phyloP scores from a whole-genome alignment of 2,797 vertebrate genomes.

The Takifugu rubripes region DNA sequence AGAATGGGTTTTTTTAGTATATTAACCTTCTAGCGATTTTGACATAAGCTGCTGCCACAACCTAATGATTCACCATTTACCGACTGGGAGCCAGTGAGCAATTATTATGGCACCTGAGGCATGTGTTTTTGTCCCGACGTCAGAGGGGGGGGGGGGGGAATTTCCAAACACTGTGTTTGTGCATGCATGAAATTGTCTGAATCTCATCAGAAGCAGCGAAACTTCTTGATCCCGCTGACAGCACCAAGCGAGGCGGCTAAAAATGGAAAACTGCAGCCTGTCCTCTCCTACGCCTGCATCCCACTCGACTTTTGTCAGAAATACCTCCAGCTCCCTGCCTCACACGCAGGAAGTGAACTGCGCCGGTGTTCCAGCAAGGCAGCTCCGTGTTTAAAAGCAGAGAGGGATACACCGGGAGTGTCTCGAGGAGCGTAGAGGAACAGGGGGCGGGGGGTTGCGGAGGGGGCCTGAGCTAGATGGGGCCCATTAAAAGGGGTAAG shows the following conservation, averaged over 20 bases:
- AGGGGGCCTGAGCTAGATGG: constrained; percentile 29
- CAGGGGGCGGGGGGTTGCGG: background rate
- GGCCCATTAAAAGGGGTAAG: constrained; percentile 50
- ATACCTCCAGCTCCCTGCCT: constrained; percentile 49
- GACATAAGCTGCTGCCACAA: constrained; percentile 27
- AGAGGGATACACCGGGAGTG: constrained; percentile 10
- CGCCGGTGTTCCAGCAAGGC: constrained; percentile 17
- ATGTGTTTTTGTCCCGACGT: constrained; percentile 50
- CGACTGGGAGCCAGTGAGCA: constrained; percentile 41
- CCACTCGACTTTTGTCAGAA: constrained; percentile 67
- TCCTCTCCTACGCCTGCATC: constrained; percentile 66
- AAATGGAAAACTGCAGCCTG: constrained; percentile 69
- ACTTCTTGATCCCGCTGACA: constrained; percentile 53
- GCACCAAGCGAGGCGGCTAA: constrained; percentile 45
- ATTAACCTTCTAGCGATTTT: constrained; percentile 13
- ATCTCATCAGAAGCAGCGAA: constrained; percentile 39
- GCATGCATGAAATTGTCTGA: constrained; percentile 14
- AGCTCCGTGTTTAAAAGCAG: constrained; percentile 29
- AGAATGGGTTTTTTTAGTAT: constrained; percentile 25
- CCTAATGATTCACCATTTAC: constrained; percentile 47
- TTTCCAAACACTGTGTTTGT: constrained; percentile 23
- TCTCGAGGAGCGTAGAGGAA: constrained; percentile 7
- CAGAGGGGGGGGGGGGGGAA: constrained; percentile 27
- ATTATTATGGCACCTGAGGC: constrained; percentile 44
- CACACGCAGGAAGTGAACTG: constrained; percentile 59